Evolutionary conservation across 2,113 vertebrate genomes (phyloP).

Genomic region (Zootoca vivipara): DNA sequence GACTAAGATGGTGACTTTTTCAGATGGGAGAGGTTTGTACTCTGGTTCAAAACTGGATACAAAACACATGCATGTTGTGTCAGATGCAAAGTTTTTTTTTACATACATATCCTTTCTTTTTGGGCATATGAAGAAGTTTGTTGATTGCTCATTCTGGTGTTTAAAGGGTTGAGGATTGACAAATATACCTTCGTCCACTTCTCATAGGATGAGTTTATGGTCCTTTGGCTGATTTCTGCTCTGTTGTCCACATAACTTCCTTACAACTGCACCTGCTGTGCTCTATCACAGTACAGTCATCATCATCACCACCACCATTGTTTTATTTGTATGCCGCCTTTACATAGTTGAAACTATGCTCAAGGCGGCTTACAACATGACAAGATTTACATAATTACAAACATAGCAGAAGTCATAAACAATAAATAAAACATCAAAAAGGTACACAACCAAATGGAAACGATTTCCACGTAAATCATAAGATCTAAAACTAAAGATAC

Average conservation of each 20-base stretch:
- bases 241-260: neutral
- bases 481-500: no score
- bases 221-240: neutral
- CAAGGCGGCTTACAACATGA: no score
- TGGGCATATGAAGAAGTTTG: neutral
- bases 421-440: no score
- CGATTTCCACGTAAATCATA: no score
- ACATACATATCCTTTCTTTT: neutral
- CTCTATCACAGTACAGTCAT: neutral
- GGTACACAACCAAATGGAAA: no score
- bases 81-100: neutral
- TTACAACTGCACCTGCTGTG: neutral
- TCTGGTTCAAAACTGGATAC: neutral
- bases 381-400: no score
- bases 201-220: neutral
- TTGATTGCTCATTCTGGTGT: neutral
- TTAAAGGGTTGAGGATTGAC: neutral
- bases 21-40: neutral
- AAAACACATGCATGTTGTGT: neutral
- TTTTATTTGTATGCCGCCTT: no score
- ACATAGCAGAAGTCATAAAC: no score
- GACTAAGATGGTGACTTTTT: neutral
- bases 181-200: neutral
- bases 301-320: no score
- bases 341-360: no score